Evolutionary conservation across 2,113 vertebrate genomes (phyloP), one percentile per base, ranked within the genome.

Genomic region (Xenopus borealis): DNA sequence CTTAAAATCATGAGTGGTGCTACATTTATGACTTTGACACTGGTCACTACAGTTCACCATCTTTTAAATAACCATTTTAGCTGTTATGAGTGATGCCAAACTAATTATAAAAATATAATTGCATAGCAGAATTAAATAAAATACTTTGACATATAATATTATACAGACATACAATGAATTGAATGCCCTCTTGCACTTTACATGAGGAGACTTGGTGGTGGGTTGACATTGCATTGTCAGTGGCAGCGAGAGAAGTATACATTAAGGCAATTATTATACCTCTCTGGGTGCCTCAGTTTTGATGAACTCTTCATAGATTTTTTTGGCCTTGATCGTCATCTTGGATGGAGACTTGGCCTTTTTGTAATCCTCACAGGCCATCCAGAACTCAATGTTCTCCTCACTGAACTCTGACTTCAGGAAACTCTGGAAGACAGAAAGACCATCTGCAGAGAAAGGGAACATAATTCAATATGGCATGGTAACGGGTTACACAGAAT

Each of bases 351-450:
- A 89, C 81, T 94, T 96, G 83, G 79, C 93, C 85, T 93, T 97
- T 88, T 94, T 98, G 85, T 94, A 98, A 63, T 96, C 93, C 89
- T 98, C 95, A 0, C 97, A 99, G 76, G 94, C 94, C 65, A 91
- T 78, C 97, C 97, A 99, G 85, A 99, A 99, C 86, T 98, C 95
- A 0, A 91, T 76, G 1, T 99, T 99, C 85, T 99, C 97, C 73
- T 99, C 95, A 0, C 96, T 98, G 92, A 99, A 98, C 86, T 99
- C 97, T 0, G 95, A 98, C 85, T 90, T 92, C 89, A 99, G 92
- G 88, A 99, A 99, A 82, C 82, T 90, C 72, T 82, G 88, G 93
- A 99, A 99, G 80, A 89, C 88, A 74, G 86, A 50, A 0, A 96
- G 88, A 13, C 96, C 97, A 10, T 96, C 97, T 99, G 79, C 13